Percentiles rank a stretch among this genome's conserved stretches.
Evolutionary conservation across 2,113 vertebrate species (phyloP).

Genomic region (Plestiodon gilberti): DNA sequence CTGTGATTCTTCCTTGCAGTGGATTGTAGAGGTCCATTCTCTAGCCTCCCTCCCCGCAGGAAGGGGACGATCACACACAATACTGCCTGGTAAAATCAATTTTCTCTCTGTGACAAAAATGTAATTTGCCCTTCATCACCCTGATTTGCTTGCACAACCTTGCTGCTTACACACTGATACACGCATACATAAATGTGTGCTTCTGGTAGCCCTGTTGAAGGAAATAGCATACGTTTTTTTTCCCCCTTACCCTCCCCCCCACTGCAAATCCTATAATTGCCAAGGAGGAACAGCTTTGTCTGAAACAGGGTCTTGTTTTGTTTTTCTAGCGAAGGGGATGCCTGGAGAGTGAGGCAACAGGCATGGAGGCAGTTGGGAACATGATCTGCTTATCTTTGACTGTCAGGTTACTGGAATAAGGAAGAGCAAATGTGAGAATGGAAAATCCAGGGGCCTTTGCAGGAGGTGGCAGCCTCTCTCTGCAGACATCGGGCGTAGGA

Average conservation of each 20-base stretch:
- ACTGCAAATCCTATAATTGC: slow-evolving; percentile 10
- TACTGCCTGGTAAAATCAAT: slow-evolving; percentile 75
- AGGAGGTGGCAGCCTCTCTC: neutral
- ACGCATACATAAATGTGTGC: slow-evolving; percentile 9
- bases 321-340: neutral
- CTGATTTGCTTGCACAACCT: slow-evolving; percentile 44
- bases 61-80: slow-evolving; percentile 73
- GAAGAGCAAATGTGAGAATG: fast-evolving
- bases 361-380: fast-evolving
- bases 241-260: neutral
- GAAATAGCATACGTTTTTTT: neutral
- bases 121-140: slow-evolving; percentile 76
- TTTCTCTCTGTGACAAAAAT: slow-evolving; percentile 69
- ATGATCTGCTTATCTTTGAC: neutral
- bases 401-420: neutral
- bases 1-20: slow-evolving; percentile 53
- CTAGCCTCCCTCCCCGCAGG: slow-evolving; percentile 45
- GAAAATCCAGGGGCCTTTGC: neutral
- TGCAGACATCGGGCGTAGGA: neutral
- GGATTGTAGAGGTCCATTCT: slow-evolving; percentile 47
- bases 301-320: neutral
- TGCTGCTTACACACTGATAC: neutral
- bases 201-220: slow-evolving; percentile 27
- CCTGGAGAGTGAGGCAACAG: neutral
- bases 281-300: neutral